Base-by-base conservation (phyloP, 37 sponge, comb jelly and placozoan genomes). In the Diacarnus erythraeanus region DNA sequence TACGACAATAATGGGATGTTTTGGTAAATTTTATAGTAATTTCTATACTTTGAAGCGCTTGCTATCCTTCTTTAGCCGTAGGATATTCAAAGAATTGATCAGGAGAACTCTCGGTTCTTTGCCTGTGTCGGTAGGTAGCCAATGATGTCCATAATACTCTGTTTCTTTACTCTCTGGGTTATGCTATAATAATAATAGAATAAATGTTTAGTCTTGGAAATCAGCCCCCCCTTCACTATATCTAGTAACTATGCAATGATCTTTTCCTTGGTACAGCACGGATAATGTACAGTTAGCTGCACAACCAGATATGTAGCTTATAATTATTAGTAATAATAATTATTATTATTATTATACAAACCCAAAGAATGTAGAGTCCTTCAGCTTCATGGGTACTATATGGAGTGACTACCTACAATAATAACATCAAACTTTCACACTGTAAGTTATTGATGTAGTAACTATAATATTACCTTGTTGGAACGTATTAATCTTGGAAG, bases 331-430 rank as follows among this genome's bases (percentile, higher is more conserved):
- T n/a, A n/a, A n/a, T n/a, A n/a, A n/a, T n/a, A n/a, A n/a, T n/a
- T n/a, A n/a, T n/a, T n/a, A n/a, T n/a, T n/a, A n/a, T n/a, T n/a
- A n/a, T n/a, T n/a, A n/a, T n/a, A 12, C 72, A 34, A 5, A 59
- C 65, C 64, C 65, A 63, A n/a, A 37, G 42, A 36, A 79, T 66
- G 57, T 67, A 26, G 18, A 68, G 44, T 39, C 69, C 69, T 18
- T 79, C 36, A 20, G 69, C 80, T 1, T 66, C 69, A 27, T 79
- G 80, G 40, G 20, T 40, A 1, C 41, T 79, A 38, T 61, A 66
- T 39, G 69, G 69, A 15, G 42, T 64, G 34, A 68, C 18, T 3
- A 68, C 37, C 80, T 77, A 37, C 38, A 38, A 37, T 40, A 8
- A 3, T n/a, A 71, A 68, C 23, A 71, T 40, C 37, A 71, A 4